Evolutionary conservation across 2,113 vertebrate genomes (phyloP), one percentile per base, ranked within the genome.

Genomic region (Gulo gulo): DNA sequence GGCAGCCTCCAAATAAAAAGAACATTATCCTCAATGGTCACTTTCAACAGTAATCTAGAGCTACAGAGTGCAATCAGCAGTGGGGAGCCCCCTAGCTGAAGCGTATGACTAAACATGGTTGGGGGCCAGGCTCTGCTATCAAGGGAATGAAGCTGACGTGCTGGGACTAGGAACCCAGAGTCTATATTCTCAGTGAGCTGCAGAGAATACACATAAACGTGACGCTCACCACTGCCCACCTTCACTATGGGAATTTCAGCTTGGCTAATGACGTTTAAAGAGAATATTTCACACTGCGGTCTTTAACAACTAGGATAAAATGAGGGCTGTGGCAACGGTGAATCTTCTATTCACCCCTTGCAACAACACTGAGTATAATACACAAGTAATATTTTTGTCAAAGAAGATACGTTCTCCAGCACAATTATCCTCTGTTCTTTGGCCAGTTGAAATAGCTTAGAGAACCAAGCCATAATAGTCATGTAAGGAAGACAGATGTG

Each of bases 1-100:
- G 39, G 83, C 47, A 83, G 84, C 36, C 52, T 94, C 36, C 95
- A 94, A 94, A 88, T 65, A 59, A 91, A 94, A 94, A 81, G 20
- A 73, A 93, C 87, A 94, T 31, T 84, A 78, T 42, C 34, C 67
- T 94, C 79, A 61, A 47, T 86, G 47, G 23, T 86, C 59, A 86
- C 21, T 89, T 82, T 81, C 57, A 84, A 65, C 16, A 52, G 59
- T 59, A 67, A 92, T 57, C 47, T 52, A 82, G 47, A 78, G 31
- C 26, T 78, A 29, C 0, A 11, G 55, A 81, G 34, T 0, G 2
- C 26, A 57, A 39, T 63, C 12, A 61, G 11, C 47, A 69, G 42
- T 55, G 15, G 4, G 65, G 31, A 76, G n/a, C 8, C 11, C 24
- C 45, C 16, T 55, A 24, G 24, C 36, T 57, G 84, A 91, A 88